phyloP scores from a whole-genome alignment of 2,113 vertebrate species.

The Donacobius atricapilla region DNA sequence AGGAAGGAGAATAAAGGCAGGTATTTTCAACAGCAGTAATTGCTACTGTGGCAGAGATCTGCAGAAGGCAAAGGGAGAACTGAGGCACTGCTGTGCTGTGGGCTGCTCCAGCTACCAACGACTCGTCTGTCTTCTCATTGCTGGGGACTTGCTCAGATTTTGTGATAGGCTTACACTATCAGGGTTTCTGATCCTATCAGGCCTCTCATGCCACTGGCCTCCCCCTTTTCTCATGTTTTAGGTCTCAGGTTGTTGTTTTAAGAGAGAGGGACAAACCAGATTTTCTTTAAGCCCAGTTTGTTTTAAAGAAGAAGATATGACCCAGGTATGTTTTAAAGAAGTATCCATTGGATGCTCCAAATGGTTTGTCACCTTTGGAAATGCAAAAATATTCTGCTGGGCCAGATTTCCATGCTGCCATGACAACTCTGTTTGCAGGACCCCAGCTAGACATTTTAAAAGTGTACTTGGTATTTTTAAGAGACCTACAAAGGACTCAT shows the following conservation, averaged over 20 bases:
- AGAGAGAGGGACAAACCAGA: not conserved
- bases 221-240: not conserved
- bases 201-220: rapidly evolving
- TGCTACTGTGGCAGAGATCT: not conserved
- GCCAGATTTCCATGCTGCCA: not conserved
- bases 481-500: not conserved
- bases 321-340: not conserved
- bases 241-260: not conserved
- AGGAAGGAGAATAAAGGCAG: not conserved
- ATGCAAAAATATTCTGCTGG: not conserved
- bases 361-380: not conserved
- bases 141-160: not conserved
- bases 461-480: not conserved
- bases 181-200: rapidly evolving
- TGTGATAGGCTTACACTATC: rapidly evolving
- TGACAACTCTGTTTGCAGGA: not conserved
- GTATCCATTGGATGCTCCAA: not conserved
- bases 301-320: not conserved
- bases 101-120: not conserved
- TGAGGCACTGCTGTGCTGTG: not conserved
- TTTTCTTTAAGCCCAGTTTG: not conserved
- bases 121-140: rapidly evolving
- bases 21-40: not conserved
- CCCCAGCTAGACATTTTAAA: not conserved
- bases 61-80: not conserved